Base-by-base conservation (phyloP, 2,113 vertebrate species). In the Catharus fuscescens region DNA sequence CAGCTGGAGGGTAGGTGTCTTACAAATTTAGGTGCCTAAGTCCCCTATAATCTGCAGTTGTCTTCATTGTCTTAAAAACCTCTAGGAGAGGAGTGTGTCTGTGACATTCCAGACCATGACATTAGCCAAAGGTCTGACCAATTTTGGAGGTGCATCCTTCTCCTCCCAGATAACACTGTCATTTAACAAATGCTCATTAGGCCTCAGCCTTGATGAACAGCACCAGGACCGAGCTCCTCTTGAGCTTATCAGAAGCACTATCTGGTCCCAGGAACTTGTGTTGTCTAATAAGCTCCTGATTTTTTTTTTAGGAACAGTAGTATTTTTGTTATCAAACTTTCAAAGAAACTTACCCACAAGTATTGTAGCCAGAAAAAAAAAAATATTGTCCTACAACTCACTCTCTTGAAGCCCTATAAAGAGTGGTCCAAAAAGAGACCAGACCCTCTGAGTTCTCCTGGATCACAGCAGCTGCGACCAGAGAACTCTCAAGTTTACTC, bases 281-380 rank as follows among this genome's bases (percentile, higher is more conserved):
- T 5, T 64, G 15, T 13, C 29, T 29, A 25, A 48, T 0, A 0
- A 47, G 14, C 12, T 73, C n/a, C 28, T 40, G 12, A 9, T 26
- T 26, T 8, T 8, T 40, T 36, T 38, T 40, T 28, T 9, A 45
- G 18, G 8, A 38, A 10, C 14, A 15, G 15, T 7, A 74, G 8
- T n/a, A n/a, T 2, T 85, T 56, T 34, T 56, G 15, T 29, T 65
- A 56, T 29, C n/a, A 48, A n/a, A 48, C 3, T 57, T 65, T 19
- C 29, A 24, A n/a, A 56, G 5, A 65, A 48, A 12, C 15, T 48
- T n/a, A 48, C 6, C 4, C 5, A 24, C 6, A 15, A 24, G 24
- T 65, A 47, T 7, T 57, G 12, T 14, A 64, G 11, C 9, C 28
- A 40, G 18, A 24, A 48, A 0, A 6, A 48, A 66, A 38, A 48